Conservation (phyloP, 2,113 vertebrate species). For the Pao palembangensis region DNA sequence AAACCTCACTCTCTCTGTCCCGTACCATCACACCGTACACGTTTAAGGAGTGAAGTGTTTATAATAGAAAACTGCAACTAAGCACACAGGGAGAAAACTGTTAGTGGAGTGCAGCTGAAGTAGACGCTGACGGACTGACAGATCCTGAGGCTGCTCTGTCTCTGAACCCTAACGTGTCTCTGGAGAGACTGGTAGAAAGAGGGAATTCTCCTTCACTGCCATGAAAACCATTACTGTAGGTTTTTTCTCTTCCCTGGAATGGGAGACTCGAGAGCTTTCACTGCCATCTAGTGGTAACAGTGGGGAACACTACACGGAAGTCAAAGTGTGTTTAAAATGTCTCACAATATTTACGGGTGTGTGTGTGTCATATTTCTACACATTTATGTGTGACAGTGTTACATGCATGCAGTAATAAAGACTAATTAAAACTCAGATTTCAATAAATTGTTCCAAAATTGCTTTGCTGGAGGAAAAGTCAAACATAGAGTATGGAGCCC, state of each 20-base stretch:
- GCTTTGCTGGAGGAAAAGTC: not conserved
- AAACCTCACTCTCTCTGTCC: no score
- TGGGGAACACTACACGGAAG: not conserved
- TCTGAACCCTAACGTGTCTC: constrained; percentile 30
- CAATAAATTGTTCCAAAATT: not conserved
- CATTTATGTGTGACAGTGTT: not conserved
- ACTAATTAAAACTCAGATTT: no score
- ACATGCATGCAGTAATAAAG: not conserved
- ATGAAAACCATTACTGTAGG: not conserved
- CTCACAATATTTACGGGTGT: no score
- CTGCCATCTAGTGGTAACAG: constrained; percentile 49
- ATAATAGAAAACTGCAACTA: no score
- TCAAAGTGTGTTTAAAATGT: no score
- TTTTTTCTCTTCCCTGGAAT: no score
- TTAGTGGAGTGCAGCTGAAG: not conserved
- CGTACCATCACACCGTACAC: no score
- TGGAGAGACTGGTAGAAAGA: not conserved
- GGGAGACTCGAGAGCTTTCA: constrained; percentile 9
- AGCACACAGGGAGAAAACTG: no score
- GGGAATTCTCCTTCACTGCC: constrained; percentile 17
- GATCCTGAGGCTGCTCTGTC: not conserved
- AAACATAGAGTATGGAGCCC: no score
- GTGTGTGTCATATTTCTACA: not conserved
- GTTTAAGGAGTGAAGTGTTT: no score
- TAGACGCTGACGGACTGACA: not conserved